A percentile compares a stretch with the other conserved stretches of the same genome.
Evolutionary conservation across 1,140 invertebrate species (phyloP).

Genomic region (Andrena cerasifolii): DNA sequence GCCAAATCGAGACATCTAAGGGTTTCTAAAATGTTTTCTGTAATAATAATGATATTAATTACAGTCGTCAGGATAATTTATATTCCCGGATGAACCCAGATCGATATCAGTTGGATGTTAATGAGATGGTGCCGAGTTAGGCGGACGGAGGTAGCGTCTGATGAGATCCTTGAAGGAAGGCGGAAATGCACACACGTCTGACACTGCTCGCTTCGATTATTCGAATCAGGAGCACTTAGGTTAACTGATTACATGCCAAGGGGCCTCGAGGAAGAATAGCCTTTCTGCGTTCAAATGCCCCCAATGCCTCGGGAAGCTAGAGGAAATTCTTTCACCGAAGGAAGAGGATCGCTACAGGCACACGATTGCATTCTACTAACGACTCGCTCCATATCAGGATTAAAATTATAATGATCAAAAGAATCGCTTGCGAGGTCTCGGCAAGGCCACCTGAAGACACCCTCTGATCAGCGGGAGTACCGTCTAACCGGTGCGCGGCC

Average conservation of each 20-base stretch:
- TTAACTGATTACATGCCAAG: conserved; percentile 4
- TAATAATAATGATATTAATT: neutral
- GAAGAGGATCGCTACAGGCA: neutral
- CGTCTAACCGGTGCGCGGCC: neutral
- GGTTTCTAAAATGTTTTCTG: too few species aligned
- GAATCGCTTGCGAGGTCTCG: neutral
- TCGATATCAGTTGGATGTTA: conserved; percentile 12
- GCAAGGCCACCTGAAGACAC: neutral
- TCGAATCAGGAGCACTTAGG: conserved; percentile 21
- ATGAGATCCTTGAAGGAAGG: conserved; percentile 10
- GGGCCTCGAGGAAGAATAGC: neutral
- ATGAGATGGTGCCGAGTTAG: conserved; percentile 2
- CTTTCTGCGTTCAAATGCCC: too few species aligned
- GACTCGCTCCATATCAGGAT: neutral
- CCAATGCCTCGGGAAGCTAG: too few species aligned
- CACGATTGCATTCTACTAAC: neutral
- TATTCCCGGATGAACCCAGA: neutral
- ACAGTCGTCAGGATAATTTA: neutral
- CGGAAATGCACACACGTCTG: conserved; percentile 3
- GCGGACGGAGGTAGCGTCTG: conserved; percentile 13
- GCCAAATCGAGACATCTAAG: too few species aligned
- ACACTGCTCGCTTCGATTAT: conserved; percentile 22
- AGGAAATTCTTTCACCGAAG: neutral
- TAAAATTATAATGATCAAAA: conserved; percentile 10
- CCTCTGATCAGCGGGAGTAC: neutral